phyloP scores from a whole-genome alignment of 2,797 vertebrate species.

The Sebastes matsubarae region DNA sequence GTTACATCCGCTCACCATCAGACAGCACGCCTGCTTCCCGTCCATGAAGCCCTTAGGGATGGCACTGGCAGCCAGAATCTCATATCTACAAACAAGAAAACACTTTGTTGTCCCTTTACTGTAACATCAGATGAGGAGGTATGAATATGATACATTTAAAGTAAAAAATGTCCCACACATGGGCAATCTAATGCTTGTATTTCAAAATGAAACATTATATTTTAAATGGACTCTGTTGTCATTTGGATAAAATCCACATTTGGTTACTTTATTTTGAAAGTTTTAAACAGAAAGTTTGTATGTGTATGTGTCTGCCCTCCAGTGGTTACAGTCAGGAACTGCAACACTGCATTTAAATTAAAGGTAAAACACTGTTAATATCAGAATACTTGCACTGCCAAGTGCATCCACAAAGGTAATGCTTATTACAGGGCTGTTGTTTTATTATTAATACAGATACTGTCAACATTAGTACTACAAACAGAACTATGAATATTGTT shows the following conservation, averaged over 20 bases:
- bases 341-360: background rate
- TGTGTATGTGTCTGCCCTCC: background rate
- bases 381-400: background rate
- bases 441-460: background rate
- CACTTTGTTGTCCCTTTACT: background rate
- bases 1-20: slow-evolving; percentile 85
- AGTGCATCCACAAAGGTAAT: background rate
- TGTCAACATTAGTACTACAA: background rate
- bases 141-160: background rate
- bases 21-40: slow-evolving; percentile 94
- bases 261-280: background rate
- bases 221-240: background rate
- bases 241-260: background rate
- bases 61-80: slow-evolving; percentile 92
- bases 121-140: background rate
- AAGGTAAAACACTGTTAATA: background rate
- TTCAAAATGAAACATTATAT: rapidly evolving
- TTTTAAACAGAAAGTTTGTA: background rate
- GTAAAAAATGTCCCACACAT: background rate
- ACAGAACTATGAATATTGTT: background rate
- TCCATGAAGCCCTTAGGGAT: slow-evolving; percentile 99
- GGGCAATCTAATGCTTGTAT: background rate
- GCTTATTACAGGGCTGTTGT: background rate
- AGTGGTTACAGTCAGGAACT: background rate
- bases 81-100: slow-evolving; percentile 83